These are phyloP conservation scores for Conops quadrifasciatus DNA, from an alignment of 2,888 invertebrate genomes.

Conservation along the genomic window DNA sequence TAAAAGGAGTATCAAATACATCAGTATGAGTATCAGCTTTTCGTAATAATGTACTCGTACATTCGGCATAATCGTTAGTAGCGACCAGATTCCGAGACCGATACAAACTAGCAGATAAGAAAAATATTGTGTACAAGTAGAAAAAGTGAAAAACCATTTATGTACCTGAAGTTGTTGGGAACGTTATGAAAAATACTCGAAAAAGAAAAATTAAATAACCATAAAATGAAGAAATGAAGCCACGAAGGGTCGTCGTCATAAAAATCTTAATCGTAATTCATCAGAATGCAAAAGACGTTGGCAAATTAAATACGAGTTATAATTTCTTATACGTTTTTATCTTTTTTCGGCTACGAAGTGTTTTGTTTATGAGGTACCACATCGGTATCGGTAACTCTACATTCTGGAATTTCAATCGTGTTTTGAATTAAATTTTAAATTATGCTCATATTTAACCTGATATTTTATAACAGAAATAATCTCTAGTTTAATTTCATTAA, in stretches of 20 bases:
- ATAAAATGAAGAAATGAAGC: neutral
- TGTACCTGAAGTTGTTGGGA: neutral
- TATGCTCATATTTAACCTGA: no score
- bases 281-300: conserved; percentile 61
- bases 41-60: conserved; percentile 2
- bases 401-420: neutral
- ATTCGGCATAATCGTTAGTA: neutral
- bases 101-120: conserved; percentile 10
- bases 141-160: neutral
- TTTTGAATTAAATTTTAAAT: neutral
- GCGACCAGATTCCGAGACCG: neutral
- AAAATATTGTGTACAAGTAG: neutral
- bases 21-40: no score
- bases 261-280: conserved; percentile 49
- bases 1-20: conserved; percentile 52
- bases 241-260: neutral
- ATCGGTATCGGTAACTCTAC: neutral
- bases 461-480: no score
- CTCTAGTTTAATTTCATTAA: no score
- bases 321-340: neutral
- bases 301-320: conserved; percentile 40
- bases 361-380: conserved; percentile 30
- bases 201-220: no score
- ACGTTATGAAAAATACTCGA: no score
- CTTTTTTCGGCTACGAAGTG: neutral